phyloP scores from a whole-genome alignment of 2,797 vertebrate species.

The Periparus ater region DNA sequence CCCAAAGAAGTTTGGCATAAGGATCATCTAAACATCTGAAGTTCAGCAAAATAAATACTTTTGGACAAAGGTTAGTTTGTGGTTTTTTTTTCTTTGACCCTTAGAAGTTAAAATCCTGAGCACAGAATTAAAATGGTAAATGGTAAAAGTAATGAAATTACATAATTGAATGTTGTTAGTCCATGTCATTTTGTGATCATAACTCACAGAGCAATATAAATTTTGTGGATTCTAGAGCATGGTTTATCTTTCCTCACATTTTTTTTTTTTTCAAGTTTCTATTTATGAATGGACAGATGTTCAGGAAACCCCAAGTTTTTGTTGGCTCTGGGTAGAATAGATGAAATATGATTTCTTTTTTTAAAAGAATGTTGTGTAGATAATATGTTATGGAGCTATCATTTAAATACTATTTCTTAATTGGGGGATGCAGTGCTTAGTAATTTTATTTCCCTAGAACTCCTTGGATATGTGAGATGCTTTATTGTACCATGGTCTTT shows the following conservation, averaged over 20 bases:
- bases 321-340: background rate
- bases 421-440: background rate
- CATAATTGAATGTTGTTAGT: background rate
- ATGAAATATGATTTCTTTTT: background rate
- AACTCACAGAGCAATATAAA: background rate
- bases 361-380: background rate
- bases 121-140: background rate
- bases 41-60: background rate
- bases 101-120: background rate
- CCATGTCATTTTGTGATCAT: background rate
- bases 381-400: background rate
- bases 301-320: constrained; percentile 35
- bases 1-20: background rate
- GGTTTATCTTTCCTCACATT: background rate
- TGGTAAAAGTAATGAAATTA: background rate
- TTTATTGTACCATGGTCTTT: constrained; percentile 12
- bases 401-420: constrained; percentile 25
- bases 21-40: background rate
- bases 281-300: constrained; percentile 44
- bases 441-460: constrained; percentile 9
- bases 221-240: background rate
- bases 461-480: constrained; percentile 3
- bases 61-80: background rate
- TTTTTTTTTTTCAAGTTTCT: background rate
- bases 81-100: background rate